Evolutionary conservation across 2,113 vertebrate genomes (phyloP).

Genomic region (Poecilia latipinna): DNA sequence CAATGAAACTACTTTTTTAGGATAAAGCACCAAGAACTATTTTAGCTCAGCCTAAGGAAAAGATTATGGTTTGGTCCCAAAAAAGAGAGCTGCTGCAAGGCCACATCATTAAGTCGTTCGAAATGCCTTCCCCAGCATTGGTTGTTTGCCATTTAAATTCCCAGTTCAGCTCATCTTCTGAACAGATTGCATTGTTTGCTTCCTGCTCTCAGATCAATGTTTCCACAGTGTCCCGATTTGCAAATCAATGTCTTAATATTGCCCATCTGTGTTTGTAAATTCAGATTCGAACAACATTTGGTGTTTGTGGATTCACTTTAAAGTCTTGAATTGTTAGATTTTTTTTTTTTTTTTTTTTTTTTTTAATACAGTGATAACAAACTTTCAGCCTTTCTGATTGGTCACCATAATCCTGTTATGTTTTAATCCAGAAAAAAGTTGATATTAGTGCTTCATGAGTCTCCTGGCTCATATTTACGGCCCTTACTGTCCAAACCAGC

Average conservation of each 20-base stretch:
- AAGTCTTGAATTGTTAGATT: background rate
- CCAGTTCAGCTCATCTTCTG: background rate
- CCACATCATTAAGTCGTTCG: background rate
- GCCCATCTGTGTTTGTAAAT: constrained; percentile 1
- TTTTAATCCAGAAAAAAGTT: background rate
- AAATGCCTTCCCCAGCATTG: background rate
- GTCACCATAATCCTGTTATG: background rate
- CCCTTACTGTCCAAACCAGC: background rate
- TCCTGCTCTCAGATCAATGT: background rate
- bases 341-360: too few species aligned
- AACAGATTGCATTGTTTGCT: background rate
- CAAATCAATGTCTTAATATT: background rate
- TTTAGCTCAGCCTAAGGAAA: background rate
- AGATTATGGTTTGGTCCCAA: background rate
- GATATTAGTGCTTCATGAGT: background rate
- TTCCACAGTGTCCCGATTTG: background rate
- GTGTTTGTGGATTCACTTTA: background rate
- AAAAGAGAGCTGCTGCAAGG: background rate
- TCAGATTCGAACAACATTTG: background rate
- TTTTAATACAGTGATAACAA: background rate
- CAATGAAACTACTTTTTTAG: background rate
- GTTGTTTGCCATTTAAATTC: background rate
- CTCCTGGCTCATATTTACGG: background rate
- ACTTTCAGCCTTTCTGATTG: background rate
- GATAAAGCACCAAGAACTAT: background rate